Conservation (phyloP, 2,888 invertebrate genomes). For the Baccha elongata region DNA sequence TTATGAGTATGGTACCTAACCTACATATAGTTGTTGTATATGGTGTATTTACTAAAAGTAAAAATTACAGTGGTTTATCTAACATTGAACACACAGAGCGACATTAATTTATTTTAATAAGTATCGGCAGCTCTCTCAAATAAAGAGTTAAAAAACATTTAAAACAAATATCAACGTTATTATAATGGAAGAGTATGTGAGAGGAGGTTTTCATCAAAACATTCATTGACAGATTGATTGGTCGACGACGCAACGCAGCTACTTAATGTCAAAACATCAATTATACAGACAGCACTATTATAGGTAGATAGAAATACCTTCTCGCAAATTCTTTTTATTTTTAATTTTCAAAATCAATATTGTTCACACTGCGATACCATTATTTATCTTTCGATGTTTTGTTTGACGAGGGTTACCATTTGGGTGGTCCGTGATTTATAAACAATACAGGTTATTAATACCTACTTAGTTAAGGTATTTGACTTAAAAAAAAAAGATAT, state of each 20-base stretch:
- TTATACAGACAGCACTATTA: constrained; percentile 39
- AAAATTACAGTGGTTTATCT: no score
- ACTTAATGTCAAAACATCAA: constrained; percentile 57
- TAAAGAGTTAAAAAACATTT: constrained; percentile 31
- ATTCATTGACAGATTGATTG: constrained; percentile 41
- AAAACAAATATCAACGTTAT: neutral
- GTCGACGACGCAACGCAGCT: constrained; percentile 20
- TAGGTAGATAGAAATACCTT: no score
- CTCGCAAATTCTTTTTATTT: neutral
- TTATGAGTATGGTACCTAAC: no score
- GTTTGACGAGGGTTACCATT: constrained; percentile 48
- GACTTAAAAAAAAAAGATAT: no score
- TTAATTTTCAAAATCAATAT: constrained; percentile 51
- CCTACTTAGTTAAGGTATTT: no score
- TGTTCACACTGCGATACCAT: constrained; percentile 11
- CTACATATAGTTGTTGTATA: no score
- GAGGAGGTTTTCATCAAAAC: constrained; percentile 26
- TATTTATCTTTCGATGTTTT: constrained; percentile 52
- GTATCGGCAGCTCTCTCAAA: neutral
- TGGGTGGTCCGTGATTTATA: constrained; percentile 53
- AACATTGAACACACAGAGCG: constrained; percentile 4
- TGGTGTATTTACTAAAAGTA: no score
- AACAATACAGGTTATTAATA: constrained; percentile 48
- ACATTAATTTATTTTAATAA: neutral
- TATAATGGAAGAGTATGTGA: constrained; percentile 43